A percentile compares a stretch with the other conserved stretches of the same genome.
Conservation (phyloP, 2,113 vertebrate genomes). For the Ovis canadensis region DNA sequence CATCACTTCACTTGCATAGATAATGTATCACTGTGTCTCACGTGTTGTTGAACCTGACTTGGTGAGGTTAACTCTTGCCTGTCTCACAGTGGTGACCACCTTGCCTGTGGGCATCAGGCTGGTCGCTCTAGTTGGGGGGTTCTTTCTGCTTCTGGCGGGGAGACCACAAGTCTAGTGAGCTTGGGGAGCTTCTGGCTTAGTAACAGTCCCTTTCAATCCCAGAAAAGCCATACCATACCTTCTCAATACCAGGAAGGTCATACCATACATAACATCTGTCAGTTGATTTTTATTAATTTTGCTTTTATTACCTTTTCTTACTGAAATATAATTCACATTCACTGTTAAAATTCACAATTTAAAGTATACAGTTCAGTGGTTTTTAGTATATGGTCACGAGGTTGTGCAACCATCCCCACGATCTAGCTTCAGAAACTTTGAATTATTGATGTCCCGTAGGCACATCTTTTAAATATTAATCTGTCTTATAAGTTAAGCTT, state of each 20-base stretch:
- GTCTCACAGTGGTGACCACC: not conserved
- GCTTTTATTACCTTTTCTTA: not conserved
- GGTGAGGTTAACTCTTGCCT: not conserved
- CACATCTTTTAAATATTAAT: not conserved
- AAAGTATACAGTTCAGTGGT: not conserved
- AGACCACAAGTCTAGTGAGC: too few species aligned
- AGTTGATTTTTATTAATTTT: not conserved
- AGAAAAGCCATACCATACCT: not conserved
- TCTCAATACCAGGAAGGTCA: not conserved
- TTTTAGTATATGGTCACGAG: not conserved
- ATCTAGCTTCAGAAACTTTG: not conserved
- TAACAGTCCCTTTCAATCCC: not conserved
- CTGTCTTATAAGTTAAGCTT: not conserved
- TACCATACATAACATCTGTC: not conserved
- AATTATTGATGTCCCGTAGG: not conserved
- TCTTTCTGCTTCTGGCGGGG: not conserved
- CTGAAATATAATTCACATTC: not conserved
- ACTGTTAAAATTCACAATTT: not conserved
- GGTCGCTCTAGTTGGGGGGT: too few species aligned
- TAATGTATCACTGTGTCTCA: not conserved
- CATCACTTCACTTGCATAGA: not conserved
- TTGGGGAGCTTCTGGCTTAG: not conserved
- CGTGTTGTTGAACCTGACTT: not conserved
- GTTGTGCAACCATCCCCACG: not conserved
- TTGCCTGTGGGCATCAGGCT: rapidly evolving